Percentiles rank a stretch among this genome's conserved stretches.
phyloP scores from a whole-genome alignment of 2,888 invertebrate genomes.

The Fragum fragum region DNA sequence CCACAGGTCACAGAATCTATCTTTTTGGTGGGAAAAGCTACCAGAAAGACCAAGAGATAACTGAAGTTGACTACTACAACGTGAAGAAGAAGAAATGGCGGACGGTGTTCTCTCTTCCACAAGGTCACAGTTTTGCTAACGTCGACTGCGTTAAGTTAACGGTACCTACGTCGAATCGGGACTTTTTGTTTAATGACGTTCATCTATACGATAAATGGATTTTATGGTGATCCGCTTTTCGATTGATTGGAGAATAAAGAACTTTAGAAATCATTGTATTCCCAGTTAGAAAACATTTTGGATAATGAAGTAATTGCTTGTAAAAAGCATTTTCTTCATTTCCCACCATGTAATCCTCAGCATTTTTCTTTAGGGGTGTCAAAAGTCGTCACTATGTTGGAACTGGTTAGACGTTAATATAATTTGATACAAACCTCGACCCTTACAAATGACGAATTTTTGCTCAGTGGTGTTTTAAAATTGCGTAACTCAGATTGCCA shows the following conservation, averaged over 20 bases:
- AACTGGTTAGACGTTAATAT: too few relatives aligned
- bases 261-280: too few relatives aligned
- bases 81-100: conserved; percentile 74
- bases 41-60: conserved; percentile 70
- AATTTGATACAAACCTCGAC: too few relatives aligned
- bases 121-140: conserved; percentile 72
- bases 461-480: too few relatives aligned
- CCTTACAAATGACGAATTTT: too few relatives aligned
- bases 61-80: conserved; percentile 77
- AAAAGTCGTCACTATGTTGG: too few relatives aligned
- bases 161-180: conserved; percentile 76
- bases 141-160: conserved; percentile 76
- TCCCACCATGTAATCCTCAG: too few relatives aligned
- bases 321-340: too few relatives aligned
- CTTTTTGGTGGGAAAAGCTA: conserved; percentile 80
- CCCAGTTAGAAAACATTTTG: too few relatives aligned
- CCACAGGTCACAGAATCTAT: conserved; percentile 78
- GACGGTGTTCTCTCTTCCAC: conserved; percentile 75
- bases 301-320: too few relatives aligned
- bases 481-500: too few relatives aligned
- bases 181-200: conserved; percentile 76
- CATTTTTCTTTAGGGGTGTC: too few relatives aligned
- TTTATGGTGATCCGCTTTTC: conserved; percentile 73
- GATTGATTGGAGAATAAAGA: neutral
- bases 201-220: conserved; percentile 80